Conservation (phyloP, 2,888 invertebrate species). For the Vesta saturnalis region DNA sequence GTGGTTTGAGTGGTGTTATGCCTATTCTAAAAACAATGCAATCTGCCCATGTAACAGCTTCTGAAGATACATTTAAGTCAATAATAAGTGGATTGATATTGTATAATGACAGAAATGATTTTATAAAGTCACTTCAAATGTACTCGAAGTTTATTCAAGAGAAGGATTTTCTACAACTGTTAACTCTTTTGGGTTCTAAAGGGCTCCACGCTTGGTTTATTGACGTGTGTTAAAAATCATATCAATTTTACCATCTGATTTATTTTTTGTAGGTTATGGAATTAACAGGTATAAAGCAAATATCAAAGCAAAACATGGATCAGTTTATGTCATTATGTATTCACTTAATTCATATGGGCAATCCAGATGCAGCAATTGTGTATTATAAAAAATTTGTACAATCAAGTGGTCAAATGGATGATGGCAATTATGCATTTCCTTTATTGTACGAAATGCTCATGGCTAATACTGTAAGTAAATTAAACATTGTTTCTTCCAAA, state of each 20-base stretch:
- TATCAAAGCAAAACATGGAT: conserved; percentile 32
- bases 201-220: conserved; percentile 40
- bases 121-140: conserved; percentile 58
- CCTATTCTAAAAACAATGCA: conserved; percentile 68
- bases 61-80: conserved; percentile 64
- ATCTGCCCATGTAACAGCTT: conserved; percentile 63
- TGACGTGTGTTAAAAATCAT: conserved; percentile 28
- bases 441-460: conserved; percentile 69
- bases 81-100: conserved; percentile 64
- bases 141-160: conserved; percentile 41
- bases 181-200: conserved; percentile 60
- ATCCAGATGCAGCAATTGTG: conserved; percentile 63
- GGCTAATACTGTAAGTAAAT: conserved; percentile 60
- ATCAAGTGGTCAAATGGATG: conserved; percentile 55
- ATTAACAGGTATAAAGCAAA: conserved; percentile 26
- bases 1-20: conserved; percentile 61
- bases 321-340: conserved; percentile 60
- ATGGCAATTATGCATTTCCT: conserved; percentile 65
- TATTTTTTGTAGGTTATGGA: conserved; percentile 32
- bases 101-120: conserved; percentile 57
- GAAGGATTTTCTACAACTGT: conserved; percentile 58
- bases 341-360: conserved; percentile 64
- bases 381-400: conserved; percentile 60
- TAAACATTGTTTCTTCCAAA: background rate
- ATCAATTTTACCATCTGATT: background rate